Evolutionary conservation across 1,140 invertebrate species (phyloP), one percentile per base, ranked within the genome.

Genomic region (Drosophila melanogaster): DNA sequence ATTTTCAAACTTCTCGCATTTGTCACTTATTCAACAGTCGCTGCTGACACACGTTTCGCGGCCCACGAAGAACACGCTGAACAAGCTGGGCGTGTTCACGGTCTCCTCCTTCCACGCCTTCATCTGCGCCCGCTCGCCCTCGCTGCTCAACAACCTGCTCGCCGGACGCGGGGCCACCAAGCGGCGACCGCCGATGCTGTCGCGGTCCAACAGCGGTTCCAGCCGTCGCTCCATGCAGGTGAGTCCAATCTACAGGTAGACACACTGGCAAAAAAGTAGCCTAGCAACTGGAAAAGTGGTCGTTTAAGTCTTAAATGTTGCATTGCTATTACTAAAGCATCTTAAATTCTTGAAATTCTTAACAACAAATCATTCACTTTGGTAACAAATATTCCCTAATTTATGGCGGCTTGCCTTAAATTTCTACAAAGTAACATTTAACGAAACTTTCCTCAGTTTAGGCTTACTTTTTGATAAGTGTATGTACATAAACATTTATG

Each of bases 51-150:
- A 98, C 93, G 98, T 99, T 47, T 99, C 98, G 19, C 96, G 98
- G 80, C 95, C 97, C 74, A 99, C 98, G 54, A 99, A 99, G 93
- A 96, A 96, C 77, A 98, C 97, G 26, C 93, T 99, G 77, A 98
- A 98, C 93, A 97, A 98, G 90, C 93, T 99, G 78, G 98, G 98
- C 47, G 98, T 99, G 53, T 99, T 99, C 94, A 99, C 98, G 17
- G 98, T 99, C 44, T 99, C 98, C 41, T 98, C 98, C 49, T 98
- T 99, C 94, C 98, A 99, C 92, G 98, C 98, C 70, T 98, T 98
- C 92, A 98, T 99, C 62, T 99, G 98, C 92, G 98, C 98, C 26
- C 95, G 98, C 54, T 98, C 97, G 91, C 97, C 97, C 24, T 98
- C 97, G 50, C 93, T 98, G 75, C 94, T 98, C 46, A 98, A 98